Evolutionary conservation across 2,797 vertebrate species (phyloP).

Genomic region (Syngnathus acus): DNA sequence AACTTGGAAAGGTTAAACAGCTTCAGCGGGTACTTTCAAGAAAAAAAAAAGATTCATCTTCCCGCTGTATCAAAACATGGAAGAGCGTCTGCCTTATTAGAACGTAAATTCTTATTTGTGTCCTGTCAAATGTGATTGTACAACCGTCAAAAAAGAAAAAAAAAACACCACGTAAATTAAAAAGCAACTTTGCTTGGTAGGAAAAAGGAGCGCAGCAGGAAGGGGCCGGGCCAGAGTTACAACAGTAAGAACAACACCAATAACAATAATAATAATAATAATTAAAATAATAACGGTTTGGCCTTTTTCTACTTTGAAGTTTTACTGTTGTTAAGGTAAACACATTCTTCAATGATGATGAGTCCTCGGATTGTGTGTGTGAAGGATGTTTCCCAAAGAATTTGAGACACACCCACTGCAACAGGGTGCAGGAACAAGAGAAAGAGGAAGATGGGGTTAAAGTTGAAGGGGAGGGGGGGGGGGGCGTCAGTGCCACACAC

Average conservation of each 20-base stretch:
- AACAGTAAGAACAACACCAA: conserved; percentile 44
- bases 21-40: conserved; percentile 50
- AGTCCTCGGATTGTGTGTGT: conserved; percentile 62
- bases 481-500: conserved; percentile 66
- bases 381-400: conserved; percentile 69
- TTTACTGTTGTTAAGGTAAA: conserved; percentile 58
- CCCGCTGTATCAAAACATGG: conserved; percentile 45
- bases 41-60: conserved; percentile 26
- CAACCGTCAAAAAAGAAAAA: neutral
- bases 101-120: neutral
- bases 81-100: conserved; percentile 43
- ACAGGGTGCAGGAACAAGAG: conserved; percentile 62
- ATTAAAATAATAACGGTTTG: conserved; percentile 77
- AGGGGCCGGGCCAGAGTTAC: conserved; percentile 65
- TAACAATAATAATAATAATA: conserved; percentile 61
- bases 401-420: conserved; percentile 48
- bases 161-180: neutral
- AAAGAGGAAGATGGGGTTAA: conserved; percentile 33
- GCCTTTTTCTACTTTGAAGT: conserved; percentile 72
- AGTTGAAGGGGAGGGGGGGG: neutral
- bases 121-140: conserved; percentile 3
- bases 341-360: conserved; percentile 50
- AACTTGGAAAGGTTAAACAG: conserved; percentile 54
- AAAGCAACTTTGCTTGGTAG: conserved; percentile 1
- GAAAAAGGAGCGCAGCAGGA: neutral